Evolutionary conservation across 92 coral and sea anemone species (phyloP).

Genomic region (Palythoa heliodiscus): DNA sequence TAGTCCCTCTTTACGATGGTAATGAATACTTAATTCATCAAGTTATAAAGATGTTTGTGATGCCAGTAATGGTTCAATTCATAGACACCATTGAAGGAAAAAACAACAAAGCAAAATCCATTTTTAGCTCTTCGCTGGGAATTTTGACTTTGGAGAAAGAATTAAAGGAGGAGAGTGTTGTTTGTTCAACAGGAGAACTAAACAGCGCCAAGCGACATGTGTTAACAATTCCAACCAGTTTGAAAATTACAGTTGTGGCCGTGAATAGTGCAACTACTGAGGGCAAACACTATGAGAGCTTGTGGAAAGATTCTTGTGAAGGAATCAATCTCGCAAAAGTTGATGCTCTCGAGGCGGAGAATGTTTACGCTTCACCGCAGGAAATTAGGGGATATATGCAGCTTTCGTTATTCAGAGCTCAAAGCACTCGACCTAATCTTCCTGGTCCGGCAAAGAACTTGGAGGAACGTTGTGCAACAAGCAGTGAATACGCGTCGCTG

Average conservation of each 20-base stretch:
- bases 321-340: neutral
- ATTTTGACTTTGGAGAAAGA: neutral
- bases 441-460: neutral
- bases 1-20: neutral
- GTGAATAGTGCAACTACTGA: neutral
- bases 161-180: conserved; percentile 8
- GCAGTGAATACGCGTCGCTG: neutral
- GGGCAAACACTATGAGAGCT: neutral
- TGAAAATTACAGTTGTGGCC: neutral
- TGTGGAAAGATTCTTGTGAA: neutral
- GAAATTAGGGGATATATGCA: conserved; percentile 11
- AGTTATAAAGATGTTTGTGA: neutral
- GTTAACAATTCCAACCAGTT: neutral
- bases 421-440: neutral
- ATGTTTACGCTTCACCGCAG: conserved; percentile 12
- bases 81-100: neutral
- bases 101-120: neutral
- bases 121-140: conserved; percentile 10
- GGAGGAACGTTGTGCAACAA: neutral
- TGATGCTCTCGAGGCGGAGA: conserved; percentile 12
- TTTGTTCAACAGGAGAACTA: conserved; percentile 13
- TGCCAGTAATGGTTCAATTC: neutral
- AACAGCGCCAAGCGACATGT: neutral
- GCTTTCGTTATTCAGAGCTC: neutral
- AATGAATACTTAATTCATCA: neutral